Base-by-base conservation (phyloP, 2,797 vertebrate genomes). In the Peromyscus aztecus region DNA sequence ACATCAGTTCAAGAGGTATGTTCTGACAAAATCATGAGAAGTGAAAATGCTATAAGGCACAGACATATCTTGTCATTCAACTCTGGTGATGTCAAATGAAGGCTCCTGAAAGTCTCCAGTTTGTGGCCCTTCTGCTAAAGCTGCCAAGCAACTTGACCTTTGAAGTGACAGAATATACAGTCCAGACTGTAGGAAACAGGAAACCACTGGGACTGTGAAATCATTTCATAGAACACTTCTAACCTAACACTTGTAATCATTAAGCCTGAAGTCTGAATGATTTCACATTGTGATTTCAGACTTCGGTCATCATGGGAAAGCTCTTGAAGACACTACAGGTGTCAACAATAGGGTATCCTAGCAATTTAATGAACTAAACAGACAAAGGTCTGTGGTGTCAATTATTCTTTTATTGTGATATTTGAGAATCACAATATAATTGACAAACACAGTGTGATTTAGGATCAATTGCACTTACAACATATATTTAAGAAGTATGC, bases 1-100 rank as follows among this genome's bases (percentile, higher is more conserved):
- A 71, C 37, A 31, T 92, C 91, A 92, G 29, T 46, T 90, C 40
- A 93, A n/a, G 88, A 96, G 95, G 59, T 86, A 75, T 61, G 61
- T 46, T 78, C 37, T 94, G 37, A n/a, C 6, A 95, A 96, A 94
- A 65, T 88, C 87, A 65, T 85, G 11, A 88, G 75, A 69, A 82
- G 52, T 29, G 19, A 75, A 49, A 46, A 67, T 57, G 75, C 91
- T 71, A 71, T 34, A 67, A 94, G 52, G 49, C 6, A 81, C 27
- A 85, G 9, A 80, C 10, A 19, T n/a, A 65, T 69, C 67, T 89
- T 76, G 27, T 87, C 40, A 92, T 86, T 16, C 55, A 92, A 3
- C 59, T 67, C 43, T 61, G 40, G 34, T 94, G 63, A 86, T 43
- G 40, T 73, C 75, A 65, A 12, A 43, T 59, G 12, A 90, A 19